Evolutionary conservation across 2,113 vertebrate species (phyloP).

Genomic region (Phrynosoma platyrhinos): DNA sequence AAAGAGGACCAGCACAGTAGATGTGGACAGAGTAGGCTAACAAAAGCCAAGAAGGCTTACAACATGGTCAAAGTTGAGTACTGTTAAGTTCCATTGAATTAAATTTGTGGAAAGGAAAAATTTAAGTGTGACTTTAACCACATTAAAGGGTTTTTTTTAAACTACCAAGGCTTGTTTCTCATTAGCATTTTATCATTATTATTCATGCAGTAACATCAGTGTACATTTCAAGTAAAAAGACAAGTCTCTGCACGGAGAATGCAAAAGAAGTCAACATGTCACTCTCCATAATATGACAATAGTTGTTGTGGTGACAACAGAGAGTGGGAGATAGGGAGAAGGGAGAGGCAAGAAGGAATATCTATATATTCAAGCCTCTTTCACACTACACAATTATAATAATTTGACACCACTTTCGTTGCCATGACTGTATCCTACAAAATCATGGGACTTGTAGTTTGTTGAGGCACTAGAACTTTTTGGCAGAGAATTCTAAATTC

Average conservation of each 20-base stretch:
- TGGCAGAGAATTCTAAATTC: too few relatives aligned
- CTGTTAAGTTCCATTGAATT: neutral
- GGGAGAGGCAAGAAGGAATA: neutral
- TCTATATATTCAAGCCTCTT: too few relatives aligned
- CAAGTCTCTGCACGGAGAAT: neutral
- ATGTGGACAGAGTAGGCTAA: neutral
- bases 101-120: neutral
- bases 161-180: neutral
- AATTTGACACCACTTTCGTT: too few relatives aligned
- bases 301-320: too few relatives aligned
- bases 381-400: too few relatives aligned
- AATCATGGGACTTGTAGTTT: too few relatives aligned
- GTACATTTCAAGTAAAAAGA: neutral
- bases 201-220: neutral
- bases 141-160: neutral
- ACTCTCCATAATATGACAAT: neutral
- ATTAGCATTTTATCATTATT: neutral
- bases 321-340: neutral
- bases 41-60: neutral
- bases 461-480: too few relatives aligned
- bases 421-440: too few relatives aligned
- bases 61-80: neutral
- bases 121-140: neutral
- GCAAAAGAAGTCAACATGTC: neutral
- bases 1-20: accelerated